Evolutionary conservation across 2,888 invertebrate species (phyloP), one percentile per base, ranked within the genome.

Genomic region (Agrilus biguttatus): DNA sequence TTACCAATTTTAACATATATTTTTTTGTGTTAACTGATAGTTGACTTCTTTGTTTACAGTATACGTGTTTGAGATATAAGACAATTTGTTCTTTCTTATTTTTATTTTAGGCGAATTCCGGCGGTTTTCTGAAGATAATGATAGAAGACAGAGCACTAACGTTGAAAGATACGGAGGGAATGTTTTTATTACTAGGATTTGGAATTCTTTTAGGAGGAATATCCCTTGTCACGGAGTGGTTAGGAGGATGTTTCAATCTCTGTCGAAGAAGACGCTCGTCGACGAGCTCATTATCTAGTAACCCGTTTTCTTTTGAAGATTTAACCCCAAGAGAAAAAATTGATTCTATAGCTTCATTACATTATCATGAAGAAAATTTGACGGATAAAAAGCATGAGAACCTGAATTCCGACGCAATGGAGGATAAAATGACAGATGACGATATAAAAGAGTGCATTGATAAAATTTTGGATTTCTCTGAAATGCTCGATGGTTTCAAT

Each of bases 111-210:
- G 74, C 70, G 1, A 68, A 61, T 37, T 51, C 59, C 12, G 70
- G 68, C 6, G 68, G 67, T 2, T 54, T 62, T 0, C 47, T 77
- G 17, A 70, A 69, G 39, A 63, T 66, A 14, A 51, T 65, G 8
- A 69, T 74, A 19, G 78, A 81, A 61, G 85, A 87, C 57, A 73
- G 83, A 47, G 79, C 81, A 17, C 60, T 87, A n/a, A 79, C 80
- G 1, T 65, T 85, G 28, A 84, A 82, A 54, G 87, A 87, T 48
- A 84, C 83, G 0, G 83, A 84, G 64, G 87, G 87, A 8, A 86
- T 85, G 82, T 86, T 85, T 56, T 62, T 86, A 3, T 68, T 87
- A 1, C 67, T 86, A 50, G 81, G 70, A 5, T 73, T 77, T 36
- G 87, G 87, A 0, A 80, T 81, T 56, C 55, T 80, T 0, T 56